Conservation (phyloP, 2,797 vertebrate genomes). For the Harpagifer antarcticus region DNA sequence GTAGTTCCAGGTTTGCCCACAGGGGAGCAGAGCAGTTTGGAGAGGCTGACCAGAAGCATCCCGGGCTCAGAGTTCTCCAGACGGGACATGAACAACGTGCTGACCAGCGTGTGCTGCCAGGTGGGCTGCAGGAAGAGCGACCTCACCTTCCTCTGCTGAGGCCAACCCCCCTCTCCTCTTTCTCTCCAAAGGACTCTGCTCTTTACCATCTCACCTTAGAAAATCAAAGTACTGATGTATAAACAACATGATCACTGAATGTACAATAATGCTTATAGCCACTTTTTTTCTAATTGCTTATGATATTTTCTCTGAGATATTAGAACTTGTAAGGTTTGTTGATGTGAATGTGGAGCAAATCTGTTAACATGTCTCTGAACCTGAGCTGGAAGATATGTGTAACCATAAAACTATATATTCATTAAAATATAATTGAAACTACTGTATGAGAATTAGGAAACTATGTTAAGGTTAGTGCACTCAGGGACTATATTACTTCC, state of each 20-base stretch:
- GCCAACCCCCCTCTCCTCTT: not conserved
- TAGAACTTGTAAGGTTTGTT: slow-evolving; percentile 14
- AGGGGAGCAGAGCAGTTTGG: slow-evolving; percentile 71
- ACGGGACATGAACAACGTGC: slow-evolving; percentile 79
- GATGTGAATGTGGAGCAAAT: slow-evolving; percentile 35
- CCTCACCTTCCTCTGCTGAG: slow-evolving; percentile 85
- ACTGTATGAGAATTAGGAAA: slow-evolving; percentile 4
- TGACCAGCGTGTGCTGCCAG: slow-evolving; percentile 83
- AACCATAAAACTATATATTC: slow-evolving; percentile 7
- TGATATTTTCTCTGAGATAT: slow-evolving; percentile 14
- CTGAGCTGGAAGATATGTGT: slow-evolving; percentile 18
- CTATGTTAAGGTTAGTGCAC: not conserved
- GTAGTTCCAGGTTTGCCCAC: slow-evolving; percentile 55
- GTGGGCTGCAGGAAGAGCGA: slow-evolving; percentile 87
- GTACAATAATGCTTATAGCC: not conserved
- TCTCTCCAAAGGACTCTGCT: slow-evolving; percentile 40
- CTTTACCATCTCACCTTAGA: slow-evolving; percentile 3
- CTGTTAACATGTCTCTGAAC: slow-evolving; percentile 45
- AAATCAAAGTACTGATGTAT: slow-evolving; percentile 32
- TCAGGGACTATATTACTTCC: slow-evolving; percentile 5
- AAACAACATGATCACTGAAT: slow-evolving; percentile 23
- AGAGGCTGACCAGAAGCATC: slow-evolving; percentile 53
- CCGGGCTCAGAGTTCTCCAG: slow-evolving; percentile 49
- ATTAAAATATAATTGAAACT: slow-evolving; percentile 1
- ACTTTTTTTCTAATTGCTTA: slow-evolving; percentile 28